Conservation (phyloP, 2,888 invertebrate species). For the Clunio marinus region DNA sequence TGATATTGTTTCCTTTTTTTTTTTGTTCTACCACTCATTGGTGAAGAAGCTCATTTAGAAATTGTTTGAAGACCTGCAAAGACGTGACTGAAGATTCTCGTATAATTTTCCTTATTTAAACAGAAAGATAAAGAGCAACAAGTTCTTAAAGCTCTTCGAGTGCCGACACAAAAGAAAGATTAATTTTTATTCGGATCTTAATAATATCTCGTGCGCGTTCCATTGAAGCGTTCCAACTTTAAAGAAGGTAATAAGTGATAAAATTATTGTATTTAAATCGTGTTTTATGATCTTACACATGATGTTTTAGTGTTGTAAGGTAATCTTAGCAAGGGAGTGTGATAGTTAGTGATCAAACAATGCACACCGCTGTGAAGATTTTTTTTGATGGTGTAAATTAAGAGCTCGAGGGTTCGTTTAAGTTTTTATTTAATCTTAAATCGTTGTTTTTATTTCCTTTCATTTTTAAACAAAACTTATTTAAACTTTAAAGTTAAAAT, state of each 20-base stretch:
- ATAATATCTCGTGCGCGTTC: background rate
- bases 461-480: too few species aligned
- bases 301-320: too few species aligned
- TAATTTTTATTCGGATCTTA: constrained; percentile 30
- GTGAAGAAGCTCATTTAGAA: constrained; percentile 35
- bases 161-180: constrained; percentile 30
- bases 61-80: constrained; percentile 28
- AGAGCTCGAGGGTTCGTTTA: too few species aligned
- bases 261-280: constrained; percentile 35
- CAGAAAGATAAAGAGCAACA: background rate
- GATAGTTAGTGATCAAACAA: background rate
- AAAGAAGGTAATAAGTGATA: constrained; percentile 36
- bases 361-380: too few species aligned
- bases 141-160: background rate
- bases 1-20: background rate
- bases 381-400: too few species aligned
- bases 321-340: background rate
- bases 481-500: too few species aligned
- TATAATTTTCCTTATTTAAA: background rate
- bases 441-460: too few species aligned
- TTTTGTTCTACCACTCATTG: background rate
- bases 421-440: too few species aligned
- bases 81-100: constrained; percentile 37
- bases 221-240: background rate
- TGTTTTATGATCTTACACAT: constrained; percentile 33